phyloP scores from a whole-genome alignment of 2,888 invertebrate genomes.

The Dryadula phaetusa region DNA sequence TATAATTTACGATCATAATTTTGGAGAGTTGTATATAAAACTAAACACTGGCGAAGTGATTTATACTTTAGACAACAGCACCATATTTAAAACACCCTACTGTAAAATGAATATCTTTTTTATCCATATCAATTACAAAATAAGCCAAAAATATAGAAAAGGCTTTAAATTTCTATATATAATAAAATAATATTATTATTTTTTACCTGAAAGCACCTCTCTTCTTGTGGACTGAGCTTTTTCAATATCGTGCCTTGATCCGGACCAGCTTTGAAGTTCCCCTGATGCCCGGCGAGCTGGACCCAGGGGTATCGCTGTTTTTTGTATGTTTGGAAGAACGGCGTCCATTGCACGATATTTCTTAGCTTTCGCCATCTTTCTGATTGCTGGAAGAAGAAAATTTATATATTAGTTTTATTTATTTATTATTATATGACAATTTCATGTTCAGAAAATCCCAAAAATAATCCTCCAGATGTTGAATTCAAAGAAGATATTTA shows the following conservation, averaged over 20 bases:
- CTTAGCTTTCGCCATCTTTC: slow-evolving; percentile 95
- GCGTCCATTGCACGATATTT: slow-evolving; percentile 98
- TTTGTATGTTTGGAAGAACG: slow-evolving; percentile 98
- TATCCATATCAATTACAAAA: too few species aligned
- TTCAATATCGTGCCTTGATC: slow-evolving; percentile 97
- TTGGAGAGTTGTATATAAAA: too few species aligned
- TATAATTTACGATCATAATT: too few species aligned
- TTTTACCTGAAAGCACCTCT: slow-evolving; percentile 91
- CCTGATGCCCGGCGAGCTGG: slow-evolving; percentile 97
- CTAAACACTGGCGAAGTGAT: too few species aligned
- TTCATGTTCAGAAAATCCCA: too few species aligned
- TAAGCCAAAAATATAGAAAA: too few species aligned
- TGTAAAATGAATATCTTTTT: too few species aligned
- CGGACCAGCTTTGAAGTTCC: slow-evolving; percentile 96
- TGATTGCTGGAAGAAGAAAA: slow-evolving; percentile 88
- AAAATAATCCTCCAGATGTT: background rate
- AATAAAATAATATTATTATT: too few species aligned
- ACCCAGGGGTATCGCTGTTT: slow-evolving; percentile 98
- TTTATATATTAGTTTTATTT: background rate
- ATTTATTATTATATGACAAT: background rate
- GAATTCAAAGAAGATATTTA: background rate
- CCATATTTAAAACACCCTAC: too few species aligned
- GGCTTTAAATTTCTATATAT: too few species aligned
- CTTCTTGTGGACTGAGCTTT: slow-evolving; percentile 95
- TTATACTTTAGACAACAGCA: too few species aligned